phyloP scores from a whole-genome alignment of 92 coral and sea anemone genomes.

The Chrysogorgia sp. region DNA sequence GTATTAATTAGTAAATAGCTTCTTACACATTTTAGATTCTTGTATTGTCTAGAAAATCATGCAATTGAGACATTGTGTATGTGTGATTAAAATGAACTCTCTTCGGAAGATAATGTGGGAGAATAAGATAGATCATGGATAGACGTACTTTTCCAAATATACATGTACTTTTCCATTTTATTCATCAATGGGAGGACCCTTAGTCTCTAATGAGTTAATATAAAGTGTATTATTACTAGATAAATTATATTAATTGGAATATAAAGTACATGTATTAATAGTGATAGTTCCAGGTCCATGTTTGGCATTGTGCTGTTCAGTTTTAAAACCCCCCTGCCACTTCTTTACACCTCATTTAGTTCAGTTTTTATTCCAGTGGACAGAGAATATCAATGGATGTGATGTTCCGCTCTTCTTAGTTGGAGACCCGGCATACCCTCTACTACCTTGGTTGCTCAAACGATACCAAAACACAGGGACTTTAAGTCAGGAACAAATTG shows the following conservation, averaged over 20 bases:
- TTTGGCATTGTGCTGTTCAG: not conserved
- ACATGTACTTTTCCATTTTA: too few species aligned
- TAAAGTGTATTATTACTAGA: too few species aligned
- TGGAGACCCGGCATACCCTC: slow-evolving; percentile 47
- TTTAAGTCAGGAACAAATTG: slow-evolving; percentile 24
- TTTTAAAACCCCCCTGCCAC: not conserved
- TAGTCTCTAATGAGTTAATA: too few species aligned
- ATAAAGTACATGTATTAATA: too few species aligned
- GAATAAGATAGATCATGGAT: too few species aligned
- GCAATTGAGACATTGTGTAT: not conserved
- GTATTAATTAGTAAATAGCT: slow-evolving; percentile 7
- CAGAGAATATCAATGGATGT: slow-evolving; percentile 44
- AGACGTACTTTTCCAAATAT: too few species aligned
- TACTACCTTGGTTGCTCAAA: slow-evolving; percentile 44
- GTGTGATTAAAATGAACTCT: not conserved
- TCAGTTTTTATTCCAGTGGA: slow-evolving; percentile 22
- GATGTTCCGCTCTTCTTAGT: slow-evolving; percentile 43
- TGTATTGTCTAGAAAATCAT: not conserved
- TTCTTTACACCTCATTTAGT: not conserved
- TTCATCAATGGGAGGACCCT: too few species aligned
- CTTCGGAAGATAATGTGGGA: not conserved
- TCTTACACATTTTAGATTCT: slow-evolving; percentile 5
- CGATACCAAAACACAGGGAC: slow-evolving; percentile 7
- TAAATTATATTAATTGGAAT: too few species aligned
- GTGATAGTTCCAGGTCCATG: not conserved